Evolutionary conservation across 1,140 invertebrate species (phyloP).

Genomic region (Drosophila yakuba): DNA sequence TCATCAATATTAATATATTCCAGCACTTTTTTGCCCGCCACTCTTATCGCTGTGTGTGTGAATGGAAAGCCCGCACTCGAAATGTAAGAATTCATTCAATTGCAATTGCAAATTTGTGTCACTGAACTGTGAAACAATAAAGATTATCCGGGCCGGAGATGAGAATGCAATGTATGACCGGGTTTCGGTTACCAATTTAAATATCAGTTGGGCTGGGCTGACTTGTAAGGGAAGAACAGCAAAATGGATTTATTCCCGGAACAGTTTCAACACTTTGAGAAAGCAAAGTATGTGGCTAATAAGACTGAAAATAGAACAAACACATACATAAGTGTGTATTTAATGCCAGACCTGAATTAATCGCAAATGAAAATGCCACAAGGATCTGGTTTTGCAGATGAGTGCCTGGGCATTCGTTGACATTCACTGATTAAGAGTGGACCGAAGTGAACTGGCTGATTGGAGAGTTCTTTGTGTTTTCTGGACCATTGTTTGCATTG

Average conservation of each 20-base stretch:
- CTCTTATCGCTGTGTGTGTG: constrained; percentile 40
- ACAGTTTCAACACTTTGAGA: background rate
- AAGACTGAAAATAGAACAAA: constrained; percentile 23
- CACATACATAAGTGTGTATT: background rate
- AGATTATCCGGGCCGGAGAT: constrained; percentile 54
- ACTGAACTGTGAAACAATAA: constrained; percentile 61
- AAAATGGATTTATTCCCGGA: constrained; percentile 1
- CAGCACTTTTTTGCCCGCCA: constrained; percentile 17
- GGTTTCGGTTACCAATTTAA: constrained; percentile 47
- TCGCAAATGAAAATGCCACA: constrained; percentile 20
- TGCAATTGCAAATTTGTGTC: constrained; percentile 58
- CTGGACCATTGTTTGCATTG: constrained; percentile 27
- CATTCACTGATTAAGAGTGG: constrained; percentile 33
- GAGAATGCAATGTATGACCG: constrained; percentile 49
- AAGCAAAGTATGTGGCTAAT: constrained; percentile 8
- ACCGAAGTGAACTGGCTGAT: constrained; percentile 21
- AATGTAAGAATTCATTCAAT: constrained; percentile 55
- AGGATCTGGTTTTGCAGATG: constrained; percentile 16
- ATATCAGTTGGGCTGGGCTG: constrained; percentile 32
- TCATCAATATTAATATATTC: constrained; percentile 19
- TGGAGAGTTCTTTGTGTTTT: constrained; percentile 41
- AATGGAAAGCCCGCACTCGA: constrained; percentile 39
- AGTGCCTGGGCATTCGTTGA: constrained; percentile 26
- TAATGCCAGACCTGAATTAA: constrained; percentile 15
- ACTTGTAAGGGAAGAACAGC: constrained; percentile 1